Evolutionary conservation across 1,140 invertebrate species (phyloP).

Genomic region (Lerema accius): DNA sequence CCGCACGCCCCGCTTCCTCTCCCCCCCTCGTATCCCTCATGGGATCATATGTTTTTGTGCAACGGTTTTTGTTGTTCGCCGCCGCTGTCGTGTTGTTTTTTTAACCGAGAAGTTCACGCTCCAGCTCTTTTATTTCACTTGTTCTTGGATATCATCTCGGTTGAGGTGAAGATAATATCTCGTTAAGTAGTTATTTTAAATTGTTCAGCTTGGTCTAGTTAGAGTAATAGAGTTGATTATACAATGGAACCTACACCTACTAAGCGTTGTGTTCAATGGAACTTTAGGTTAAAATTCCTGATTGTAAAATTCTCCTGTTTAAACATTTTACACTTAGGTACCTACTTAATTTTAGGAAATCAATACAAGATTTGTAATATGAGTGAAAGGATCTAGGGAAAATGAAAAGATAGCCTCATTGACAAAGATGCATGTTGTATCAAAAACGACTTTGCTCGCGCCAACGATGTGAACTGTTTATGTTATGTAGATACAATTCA

Average conservation of each 20-base stretch:
- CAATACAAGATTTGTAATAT: too few relatives aligned
- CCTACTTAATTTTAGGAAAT: too few relatives aligned
- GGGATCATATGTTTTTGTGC: constrained; percentile 82
- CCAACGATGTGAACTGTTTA: constrained; percentile 9
- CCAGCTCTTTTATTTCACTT: constrained; percentile 75
- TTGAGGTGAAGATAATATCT: constrained; percentile 42
- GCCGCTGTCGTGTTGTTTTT: constrained; percentile 72
- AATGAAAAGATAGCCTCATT: too few relatives aligned
- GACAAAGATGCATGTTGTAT: too few relatives aligned
- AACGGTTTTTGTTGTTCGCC: constrained; percentile 82
- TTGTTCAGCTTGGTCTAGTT: background rate
- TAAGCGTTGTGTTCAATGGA: background rate
- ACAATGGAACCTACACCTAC: too few relatives aligned
- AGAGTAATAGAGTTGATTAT: background rate
- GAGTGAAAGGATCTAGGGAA: too few relatives aligned
- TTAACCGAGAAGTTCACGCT: constrained; percentile 74
- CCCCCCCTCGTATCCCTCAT: constrained; percentile 64
- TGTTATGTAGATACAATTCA: constrained; percentile 39
- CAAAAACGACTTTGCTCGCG: too few relatives aligned
- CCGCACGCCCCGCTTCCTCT: constrained; percentile 42
- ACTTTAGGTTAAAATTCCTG: too few relatives aligned
- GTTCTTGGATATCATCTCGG: constrained; percentile 66
- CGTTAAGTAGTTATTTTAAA: background rate
- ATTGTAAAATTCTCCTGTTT: too few relatives aligned
- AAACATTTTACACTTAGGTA: too few relatives aligned